A percentile compares a stretch with the other conserved stretches of the same genome.
These are phyloP conservation scores for Sylvicola cinctus DNA, from an alignment of 2,888 invertebrate genomes.

Conservation along the genomic window DNA sequence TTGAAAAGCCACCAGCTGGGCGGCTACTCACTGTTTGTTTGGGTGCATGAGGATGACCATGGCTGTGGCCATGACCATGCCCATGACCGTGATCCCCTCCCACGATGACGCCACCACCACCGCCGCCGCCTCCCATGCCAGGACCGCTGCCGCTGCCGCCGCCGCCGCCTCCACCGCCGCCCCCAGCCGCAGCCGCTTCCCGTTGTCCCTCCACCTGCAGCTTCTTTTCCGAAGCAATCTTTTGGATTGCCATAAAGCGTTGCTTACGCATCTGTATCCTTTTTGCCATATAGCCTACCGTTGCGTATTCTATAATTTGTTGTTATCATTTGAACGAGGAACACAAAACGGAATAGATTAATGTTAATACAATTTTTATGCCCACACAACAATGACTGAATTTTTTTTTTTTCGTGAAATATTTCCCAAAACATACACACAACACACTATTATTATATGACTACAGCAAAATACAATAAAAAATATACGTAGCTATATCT, in stretches of 20 bases:
- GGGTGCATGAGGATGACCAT: slow-evolving; percentile 28
- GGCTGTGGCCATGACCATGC: slow-evolving; percentile 27
- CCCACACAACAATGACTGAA: no score
- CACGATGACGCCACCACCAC: slow-evolving; percentile 16
- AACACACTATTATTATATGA: no score
- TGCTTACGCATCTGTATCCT: slow-evolving; percentile 92
- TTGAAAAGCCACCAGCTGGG: slow-evolving; percentile 30
- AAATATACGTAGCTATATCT: no score
- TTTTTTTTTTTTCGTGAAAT: no score
- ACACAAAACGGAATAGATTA: not conserved
- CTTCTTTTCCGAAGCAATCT: slow-evolving; percentile 83
- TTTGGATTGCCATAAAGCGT: slow-evolving; percentile 73
- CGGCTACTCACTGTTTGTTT: slow-evolving; percentile 29
- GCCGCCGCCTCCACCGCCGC: slow-evolving; percentile 19
- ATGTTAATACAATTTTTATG: no score
- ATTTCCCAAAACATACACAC: no score
- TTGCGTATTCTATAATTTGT: slow-evolving; percentile 74
- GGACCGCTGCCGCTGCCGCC: slow-evolving; percentile 27
- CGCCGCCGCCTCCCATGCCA: slow-evolving; percentile 27
- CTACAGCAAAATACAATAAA: no score
- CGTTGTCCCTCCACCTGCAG: slow-evolving; percentile 58
- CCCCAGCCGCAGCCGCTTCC: slow-evolving; percentile 38
- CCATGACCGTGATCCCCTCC: slow-evolving; percentile 30
- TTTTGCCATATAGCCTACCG: slow-evolving; percentile 95
- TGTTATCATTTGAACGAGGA: not conserved